A percentile compares a stretch with the other conserved stretches of the same genome.
Conservation (phyloP, 2,113 vertebrate genomes). For the Scartelaos histophorus region DNA sequence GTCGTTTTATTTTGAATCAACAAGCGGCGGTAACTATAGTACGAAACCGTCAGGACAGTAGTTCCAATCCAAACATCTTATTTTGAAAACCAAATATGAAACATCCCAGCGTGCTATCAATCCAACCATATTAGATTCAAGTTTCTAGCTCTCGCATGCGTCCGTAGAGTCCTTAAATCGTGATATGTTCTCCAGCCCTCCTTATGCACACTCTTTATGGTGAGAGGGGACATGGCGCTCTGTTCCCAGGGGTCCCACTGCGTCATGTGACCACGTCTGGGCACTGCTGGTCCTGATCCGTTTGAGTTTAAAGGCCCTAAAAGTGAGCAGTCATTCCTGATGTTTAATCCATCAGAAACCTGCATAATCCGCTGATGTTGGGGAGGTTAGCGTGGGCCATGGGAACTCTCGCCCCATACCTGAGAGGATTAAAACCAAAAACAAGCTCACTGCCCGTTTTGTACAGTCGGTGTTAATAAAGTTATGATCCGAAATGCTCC, state of each 20-base stretch:
- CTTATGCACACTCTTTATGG: constrained; percentile 23
- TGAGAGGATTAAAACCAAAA: constrained; percentile 65
- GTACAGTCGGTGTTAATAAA: not conserved
- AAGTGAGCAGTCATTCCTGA: constrained; percentile 74
- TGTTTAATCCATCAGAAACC: constrained; percentile 79
- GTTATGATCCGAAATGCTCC: not conserved
- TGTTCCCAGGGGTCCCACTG: constrained; percentile 73
- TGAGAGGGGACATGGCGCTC: constrained; percentile 62
- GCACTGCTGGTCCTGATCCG: constrained; percentile 69
- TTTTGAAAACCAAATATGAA: too few species aligned
- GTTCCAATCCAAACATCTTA: too few species aligned
- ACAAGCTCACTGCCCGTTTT: not conserved
- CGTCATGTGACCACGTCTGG: constrained; percentile 74
- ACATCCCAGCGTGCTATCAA: not conserved
- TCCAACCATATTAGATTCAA: not conserved
- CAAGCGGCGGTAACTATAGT: too few species aligned
- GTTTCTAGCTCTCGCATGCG: not conserved
- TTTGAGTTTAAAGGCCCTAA: constrained; percentile 61
- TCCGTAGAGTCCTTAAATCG: not conserved
- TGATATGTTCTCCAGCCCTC: constrained; percentile 1
- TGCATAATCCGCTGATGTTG: constrained; percentile 63
- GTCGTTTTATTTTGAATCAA: too few species aligned
- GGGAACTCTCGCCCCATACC: constrained; percentile 72
- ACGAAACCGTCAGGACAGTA: too few species aligned
- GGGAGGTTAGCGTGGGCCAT: constrained; percentile 59